Base-by-base conservation (phyloP, 1,140 invertebrate genomes). In the Drosophila mauritiana region DNA sequence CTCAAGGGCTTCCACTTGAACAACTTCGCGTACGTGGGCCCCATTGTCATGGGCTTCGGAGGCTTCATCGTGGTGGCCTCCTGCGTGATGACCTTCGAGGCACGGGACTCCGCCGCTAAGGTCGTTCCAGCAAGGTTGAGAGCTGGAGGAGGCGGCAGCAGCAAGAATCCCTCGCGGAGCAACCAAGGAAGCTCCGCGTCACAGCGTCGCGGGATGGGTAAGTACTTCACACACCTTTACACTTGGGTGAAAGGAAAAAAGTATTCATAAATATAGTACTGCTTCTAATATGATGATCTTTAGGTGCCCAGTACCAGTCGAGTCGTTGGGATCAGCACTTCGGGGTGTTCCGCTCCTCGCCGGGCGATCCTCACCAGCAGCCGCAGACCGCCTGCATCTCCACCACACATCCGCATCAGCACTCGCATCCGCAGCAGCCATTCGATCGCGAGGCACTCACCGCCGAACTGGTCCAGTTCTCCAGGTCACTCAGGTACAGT, bases 1-100 rank as follows among this genome's bases (percentile, higher is more conserved):
- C 95, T 95, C 1, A 93, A 96, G 43, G 96, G 96, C 43, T 96
- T 97, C 90, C 96, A 97, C 86, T 93, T 98, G 36, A 97, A 97
- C 92, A 98, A 98, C 91, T 93, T 98, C 1, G 97, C 97, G 0
- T 98, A 98, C 83, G 97, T 97, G 3, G 97, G 97, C 8, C 97
- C 97, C 8, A 97, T 98, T 64, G 96, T 98, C 25, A 98, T 98
- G 97, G 97, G 97, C 37, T 95, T 98, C 39, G 97, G 97, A 93
- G 97, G 97, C 15, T 97, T 98, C 86, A 97, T 98, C 58, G 97
- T 98, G 4, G 97, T 98, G 1, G 97, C 97, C 6, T 97, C 97
- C 0, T 98, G 97, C 78, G 97, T 98, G n/a, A 97, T 98, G 97
- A 98, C 97, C 0, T 98, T 98, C 81, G 97, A 98, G 90, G 97